phyloP scores from a whole-genome alignment of 2,888 invertebrate species.

The Oeneis ivallda region DNA sequence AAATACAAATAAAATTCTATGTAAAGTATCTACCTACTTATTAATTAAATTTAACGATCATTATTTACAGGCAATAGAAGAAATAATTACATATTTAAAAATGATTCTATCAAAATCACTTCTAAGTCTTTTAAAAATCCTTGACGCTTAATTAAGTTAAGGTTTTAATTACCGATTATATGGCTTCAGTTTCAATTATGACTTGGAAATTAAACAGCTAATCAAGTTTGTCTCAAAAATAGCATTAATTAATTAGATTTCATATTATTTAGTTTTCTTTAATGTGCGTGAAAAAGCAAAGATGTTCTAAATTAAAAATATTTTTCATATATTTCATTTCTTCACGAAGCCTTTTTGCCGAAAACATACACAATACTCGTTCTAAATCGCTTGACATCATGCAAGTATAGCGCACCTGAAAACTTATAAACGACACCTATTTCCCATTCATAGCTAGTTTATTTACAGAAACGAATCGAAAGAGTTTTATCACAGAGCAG shows the following conservation, averaged over 20 bases:
- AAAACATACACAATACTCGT: neutral
- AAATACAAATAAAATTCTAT: no score
- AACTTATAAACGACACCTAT: conserved; percentile 65
- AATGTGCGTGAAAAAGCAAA: neutral
- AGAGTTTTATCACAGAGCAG: conserved; percentile 65
- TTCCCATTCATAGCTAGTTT: conserved; percentile 71
- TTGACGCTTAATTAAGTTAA: conserved; percentile 6
- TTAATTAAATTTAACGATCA: no score
- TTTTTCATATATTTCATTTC: no score
- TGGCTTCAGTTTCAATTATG: conserved; percentile 4
- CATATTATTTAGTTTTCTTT: neutral
- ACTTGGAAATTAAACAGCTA: neutral
- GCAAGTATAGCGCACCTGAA: conserved; percentile 46
- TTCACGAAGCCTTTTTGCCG: neutral
- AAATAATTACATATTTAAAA: neutral
- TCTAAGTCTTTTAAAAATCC: neutral
- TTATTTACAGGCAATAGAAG: neutral
- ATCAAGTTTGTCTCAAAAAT: neutral
- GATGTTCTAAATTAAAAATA: neutral
- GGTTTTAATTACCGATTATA: conserved; percentile 1
- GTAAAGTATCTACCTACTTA: no score
- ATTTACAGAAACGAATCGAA: conserved; percentile 75
- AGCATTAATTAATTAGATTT: neutral
- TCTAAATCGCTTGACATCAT: neutral
- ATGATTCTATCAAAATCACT: neutral